phyloP scores from a whole-genome alignment of 2,888 invertebrate genomes.

The Ectemnius continuus region DNA sequence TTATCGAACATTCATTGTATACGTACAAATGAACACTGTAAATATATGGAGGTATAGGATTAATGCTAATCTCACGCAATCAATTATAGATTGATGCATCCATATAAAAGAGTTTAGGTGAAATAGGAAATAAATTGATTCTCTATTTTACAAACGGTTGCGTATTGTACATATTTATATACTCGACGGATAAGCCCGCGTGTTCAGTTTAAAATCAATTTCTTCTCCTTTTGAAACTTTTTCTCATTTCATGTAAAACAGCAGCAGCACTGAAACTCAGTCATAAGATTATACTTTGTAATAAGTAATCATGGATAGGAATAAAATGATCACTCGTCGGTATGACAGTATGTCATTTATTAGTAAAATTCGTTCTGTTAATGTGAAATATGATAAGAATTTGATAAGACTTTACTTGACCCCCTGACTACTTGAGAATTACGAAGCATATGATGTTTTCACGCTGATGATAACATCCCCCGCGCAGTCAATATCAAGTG shows the following conservation, averaged over 20 bases:
- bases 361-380: no score
- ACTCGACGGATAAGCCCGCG: not conserved
- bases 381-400: no score
- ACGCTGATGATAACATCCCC: no score
- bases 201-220: not conserved
- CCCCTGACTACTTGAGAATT: no score
- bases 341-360: no score
- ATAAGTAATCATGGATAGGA: slow-evolving; percentile 1
- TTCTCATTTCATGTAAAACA: not conserved
- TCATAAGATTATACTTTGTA: not conserved
- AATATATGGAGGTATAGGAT: slow-evolving; percentile 25
- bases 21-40: slow-evolving; percentile 35
- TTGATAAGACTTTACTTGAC: no score
- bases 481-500: no score
- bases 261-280: not conserved
- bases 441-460: no score
- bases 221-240: no score
- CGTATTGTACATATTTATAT: not conserved
- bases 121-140: slow-evolving; percentile 3
- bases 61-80: not conserved
- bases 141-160: slow-evolving; percentile 35
- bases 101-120: not conserved
- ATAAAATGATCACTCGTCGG: not conserved
- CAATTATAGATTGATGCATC: not conserved
- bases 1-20: slow-evolving; percentile 15